These are phyloP conservation scores for Oreochromis aureus DNA, from an alignment of 2,113 vertebrate genomes.

Conservation along the genomic window DNA sequence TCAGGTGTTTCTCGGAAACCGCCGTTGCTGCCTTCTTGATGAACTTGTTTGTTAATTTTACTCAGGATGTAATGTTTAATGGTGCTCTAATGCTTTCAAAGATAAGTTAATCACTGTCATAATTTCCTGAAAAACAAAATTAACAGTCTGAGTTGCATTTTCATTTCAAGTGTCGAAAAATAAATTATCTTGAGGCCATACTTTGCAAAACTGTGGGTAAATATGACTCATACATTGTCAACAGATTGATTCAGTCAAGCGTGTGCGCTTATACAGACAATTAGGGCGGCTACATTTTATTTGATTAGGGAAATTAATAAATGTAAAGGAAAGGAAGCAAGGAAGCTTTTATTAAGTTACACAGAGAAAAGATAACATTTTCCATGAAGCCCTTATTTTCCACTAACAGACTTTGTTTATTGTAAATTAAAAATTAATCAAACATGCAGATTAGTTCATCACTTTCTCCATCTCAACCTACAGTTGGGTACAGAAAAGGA, in stretches of 20 bases:
- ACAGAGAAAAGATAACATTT: neutral
- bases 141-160: neutral
- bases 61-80: neutral
- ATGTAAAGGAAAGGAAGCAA: neutral
- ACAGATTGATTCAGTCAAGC: neutral
- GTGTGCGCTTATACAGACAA: neutral
- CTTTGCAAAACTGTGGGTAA: neutral
- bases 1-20: neutral
- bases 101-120: neutral
- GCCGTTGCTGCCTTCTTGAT: constrained; percentile 12
- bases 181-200: neutral
- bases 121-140: neutral
- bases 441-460: neutral
- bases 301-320: neutral
- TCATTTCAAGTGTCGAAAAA: neutral
- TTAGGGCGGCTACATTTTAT: neutral
- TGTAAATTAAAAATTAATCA: neutral
- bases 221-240: neutral
- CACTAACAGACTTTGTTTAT: neutral
- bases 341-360: neutral
- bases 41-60: constrained; percentile 34
- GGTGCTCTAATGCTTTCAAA: neutral
- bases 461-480: neutral
- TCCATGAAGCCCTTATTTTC: neutral
- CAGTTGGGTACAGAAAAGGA: neutral